phyloP scores from a whole-genome alignment of 2,113 vertebrate genomes.

The Chaetops frenatus region DNA sequence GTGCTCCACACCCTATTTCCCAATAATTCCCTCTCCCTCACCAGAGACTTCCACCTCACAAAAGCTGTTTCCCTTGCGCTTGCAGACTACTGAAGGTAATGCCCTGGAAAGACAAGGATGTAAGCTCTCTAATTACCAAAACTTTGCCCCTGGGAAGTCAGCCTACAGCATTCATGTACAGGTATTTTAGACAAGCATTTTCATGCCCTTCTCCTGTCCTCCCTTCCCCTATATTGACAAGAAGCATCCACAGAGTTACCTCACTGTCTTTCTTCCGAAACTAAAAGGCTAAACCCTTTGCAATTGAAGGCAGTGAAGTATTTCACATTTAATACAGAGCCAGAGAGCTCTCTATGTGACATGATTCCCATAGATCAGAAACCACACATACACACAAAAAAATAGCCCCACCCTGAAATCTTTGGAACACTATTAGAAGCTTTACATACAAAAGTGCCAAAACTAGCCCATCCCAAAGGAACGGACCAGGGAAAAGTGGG shows the following conservation, averaged over 20 bases:
- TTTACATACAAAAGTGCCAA: not conserved
- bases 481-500: not conserved
- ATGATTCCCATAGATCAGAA: not conserved
- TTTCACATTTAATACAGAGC: not conserved
- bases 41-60: not conserved
- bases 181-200: not conserved
- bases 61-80: not conserved
- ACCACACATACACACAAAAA: not conserved
- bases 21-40: not conserved
- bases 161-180: not conserved
- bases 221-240: not conserved
- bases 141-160: not conserved
- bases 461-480: not conserved
- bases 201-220: not conserved
- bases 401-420: not conserved
- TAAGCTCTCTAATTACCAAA: not conserved
- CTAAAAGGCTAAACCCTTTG: not conserved
- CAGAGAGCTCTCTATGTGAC: not conserved
- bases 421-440: not conserved
- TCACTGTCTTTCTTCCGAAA: not conserved
- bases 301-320: not conserved
- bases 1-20: not conserved
- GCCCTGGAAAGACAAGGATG: not conserved
- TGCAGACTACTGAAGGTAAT: not conserved
- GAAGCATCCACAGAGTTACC: not conserved